Conservation (phyloP, 1,140 invertebrate species). For the Ericerus pela region DNA sequence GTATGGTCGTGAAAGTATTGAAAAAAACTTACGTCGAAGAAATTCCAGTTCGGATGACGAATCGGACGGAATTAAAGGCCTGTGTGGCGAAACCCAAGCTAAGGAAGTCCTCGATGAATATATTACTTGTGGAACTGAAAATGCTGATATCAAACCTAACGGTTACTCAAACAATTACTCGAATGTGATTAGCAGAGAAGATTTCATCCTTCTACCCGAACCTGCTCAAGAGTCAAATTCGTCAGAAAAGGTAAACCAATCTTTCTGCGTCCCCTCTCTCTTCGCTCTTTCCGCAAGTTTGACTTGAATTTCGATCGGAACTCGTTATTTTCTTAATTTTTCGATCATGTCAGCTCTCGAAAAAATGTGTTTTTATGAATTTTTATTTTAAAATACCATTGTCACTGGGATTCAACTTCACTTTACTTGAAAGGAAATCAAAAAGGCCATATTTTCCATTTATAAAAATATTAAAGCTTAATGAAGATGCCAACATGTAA, state of each 20-base stretch:
- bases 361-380: too few relatives aligned
- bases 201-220: slow-evolving; percentile 44
- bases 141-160: slow-evolving; percentile 9
- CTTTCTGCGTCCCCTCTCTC: too few relatives aligned
- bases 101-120: slow-evolving; percentile 1
- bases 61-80: slow-evolving; percentile 27
- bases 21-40: slow-evolving; percentile 36
- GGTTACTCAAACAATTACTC: slow-evolving; percentile 4
- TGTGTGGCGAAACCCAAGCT: slow-evolving; percentile 18
- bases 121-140: neutral
- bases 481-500: slow-evolving; percentile 17
- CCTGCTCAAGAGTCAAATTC: too few relatives aligned
- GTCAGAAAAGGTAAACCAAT: too few relatives aligned
- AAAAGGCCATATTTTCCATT: too few relatives aligned
- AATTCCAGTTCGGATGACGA: slow-evolving; percentile 34
- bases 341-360: too few relatives aligned
- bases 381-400: too few relatives aligned
- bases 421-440: too few relatives aligned
- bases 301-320: too few relatives aligned
- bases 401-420: too few relatives aligned
- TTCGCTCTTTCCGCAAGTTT: too few relatives aligned
- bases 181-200: slow-evolving; percentile 40
- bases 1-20: slow-evolving; percentile 65
- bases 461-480: slow-evolving; percentile 24
- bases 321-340: too few relatives aligned